Percentiles rank a stretch among this genome's conserved stretches.
phyloP scores from a whole-genome alignment of 2,888 invertebrate species.

The Gerris lacustris region DNA sequence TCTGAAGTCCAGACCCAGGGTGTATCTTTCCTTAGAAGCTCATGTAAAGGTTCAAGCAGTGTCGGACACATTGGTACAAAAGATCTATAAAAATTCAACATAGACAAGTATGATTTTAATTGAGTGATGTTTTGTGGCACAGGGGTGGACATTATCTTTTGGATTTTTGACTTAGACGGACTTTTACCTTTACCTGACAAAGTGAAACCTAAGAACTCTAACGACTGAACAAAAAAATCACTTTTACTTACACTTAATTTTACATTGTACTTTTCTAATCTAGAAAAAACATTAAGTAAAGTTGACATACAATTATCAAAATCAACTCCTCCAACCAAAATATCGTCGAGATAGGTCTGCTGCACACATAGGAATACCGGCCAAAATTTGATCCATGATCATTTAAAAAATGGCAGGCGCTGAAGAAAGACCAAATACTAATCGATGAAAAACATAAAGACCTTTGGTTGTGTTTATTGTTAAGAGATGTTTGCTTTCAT shows the following conservation, averaged over 20 bases:
- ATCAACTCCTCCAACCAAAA: background rate
- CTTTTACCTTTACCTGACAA: conserved; percentile 11
- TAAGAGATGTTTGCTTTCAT: conserved; percentile 26
- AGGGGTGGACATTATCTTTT: conserved; percentile 5
- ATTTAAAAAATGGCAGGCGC: conserved; percentile 11
- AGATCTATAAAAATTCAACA: conserved; percentile 16
- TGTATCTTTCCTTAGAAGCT: background rate
- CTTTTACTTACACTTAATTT: conserved; percentile 28
- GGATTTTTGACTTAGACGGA: conserved; percentile 13
- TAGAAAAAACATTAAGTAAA: conserved; percentile 17
- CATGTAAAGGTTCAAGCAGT: conserved; percentile 12
- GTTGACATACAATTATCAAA: background rate
- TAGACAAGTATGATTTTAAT: conserved; percentile 17
- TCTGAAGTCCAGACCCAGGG: background rate
- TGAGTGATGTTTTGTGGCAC: conserved; percentile 15
- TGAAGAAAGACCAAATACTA: conserved; percentile 12
- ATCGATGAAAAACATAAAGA: conserved; percentile 6
- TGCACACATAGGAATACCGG: background rate
- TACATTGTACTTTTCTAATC: conserved; percentile 26
- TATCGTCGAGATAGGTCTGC: conserved; percentile 9
- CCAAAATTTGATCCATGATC: conserved; percentile 7
- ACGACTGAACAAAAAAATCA: conserved; percentile 25
- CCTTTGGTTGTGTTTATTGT: conserved; percentile 14
- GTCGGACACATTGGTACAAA: conserved; percentile 16
- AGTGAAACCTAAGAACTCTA: conserved; percentile 29